Conservation (phyloP, 2,888 invertebrate genomes). For the Callyntrura sp. region DNA sequence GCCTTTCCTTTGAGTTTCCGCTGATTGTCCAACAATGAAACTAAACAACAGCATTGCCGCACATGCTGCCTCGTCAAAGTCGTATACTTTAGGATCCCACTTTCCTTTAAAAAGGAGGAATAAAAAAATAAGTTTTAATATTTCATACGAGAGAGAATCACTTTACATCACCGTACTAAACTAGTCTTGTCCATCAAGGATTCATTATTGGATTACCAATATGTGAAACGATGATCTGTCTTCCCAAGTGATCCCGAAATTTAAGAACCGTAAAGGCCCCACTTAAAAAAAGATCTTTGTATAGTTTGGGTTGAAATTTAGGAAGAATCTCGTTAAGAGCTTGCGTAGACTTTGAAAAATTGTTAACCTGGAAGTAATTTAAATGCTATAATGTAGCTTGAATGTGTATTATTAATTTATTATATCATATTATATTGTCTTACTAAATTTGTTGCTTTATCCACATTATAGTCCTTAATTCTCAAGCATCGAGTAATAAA, state of each 20-base stretch:
- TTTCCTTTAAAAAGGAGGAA: constrained; percentile 47
- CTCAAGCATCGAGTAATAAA: constrained; percentile 65
- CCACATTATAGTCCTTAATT: constrained; percentile 63
- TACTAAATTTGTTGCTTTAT: constrained; percentile 57
- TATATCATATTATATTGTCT: too few relatives aligned
- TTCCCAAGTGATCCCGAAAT: constrained; percentile 53
- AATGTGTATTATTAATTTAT: too few relatives aligned
- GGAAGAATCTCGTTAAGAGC: constrained; percentile 55
- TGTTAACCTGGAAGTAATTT: constrained; percentile 49
- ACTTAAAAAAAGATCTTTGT: constrained; percentile 41
- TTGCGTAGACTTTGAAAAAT: constrained; percentile 40
- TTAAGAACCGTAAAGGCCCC: constrained; percentile 51
- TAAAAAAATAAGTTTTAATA: background rate
- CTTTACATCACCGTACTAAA: too few relatives aligned
- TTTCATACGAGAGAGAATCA: too few relatives aligned
- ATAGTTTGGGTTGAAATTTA: constrained; percentile 69
- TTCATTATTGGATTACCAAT: constrained; percentile 51
- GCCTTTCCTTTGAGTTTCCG: constrained; percentile 67
- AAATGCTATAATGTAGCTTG: too few relatives aligned
- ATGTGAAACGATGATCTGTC: constrained; percentile 53
- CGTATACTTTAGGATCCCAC: constrained; percentile 58
- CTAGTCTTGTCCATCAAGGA: too few relatives aligned
- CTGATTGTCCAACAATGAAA: constrained; percentile 51
- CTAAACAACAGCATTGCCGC: constrained; percentile 60
- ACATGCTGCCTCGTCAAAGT: constrained; percentile 55